Percentiles rank a stretch among this genome's conserved stretches.
Evolutionary conservation across 92 coral and sea anemone species (phyloP).

Genomic region (Pocillopora grandis): DNA sequence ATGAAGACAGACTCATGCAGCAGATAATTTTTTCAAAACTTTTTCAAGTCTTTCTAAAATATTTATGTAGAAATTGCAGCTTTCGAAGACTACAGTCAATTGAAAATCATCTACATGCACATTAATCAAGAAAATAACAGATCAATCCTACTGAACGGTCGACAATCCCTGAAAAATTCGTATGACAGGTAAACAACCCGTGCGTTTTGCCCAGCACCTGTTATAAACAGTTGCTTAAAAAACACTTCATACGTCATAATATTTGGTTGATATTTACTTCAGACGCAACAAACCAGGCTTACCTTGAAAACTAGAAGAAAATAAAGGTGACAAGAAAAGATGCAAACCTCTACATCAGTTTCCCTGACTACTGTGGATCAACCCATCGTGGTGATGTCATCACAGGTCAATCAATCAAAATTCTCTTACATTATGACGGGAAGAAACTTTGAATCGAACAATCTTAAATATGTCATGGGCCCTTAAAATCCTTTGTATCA

Average conservation of each 20-base stretch:
- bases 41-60: too few species aligned
- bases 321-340: background rate
- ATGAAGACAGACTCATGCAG: too few species aligned
- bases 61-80: too few species aligned
- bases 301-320: background rate
- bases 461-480: too few species aligned
- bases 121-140: background rate
- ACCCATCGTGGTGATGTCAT: slow-evolving; percentile 3
- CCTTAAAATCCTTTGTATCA: too few species aligned
- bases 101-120: too few species aligned
- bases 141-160: background rate
- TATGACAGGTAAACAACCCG: slow-evolving; percentile 7
- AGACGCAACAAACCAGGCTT: slow-evolving; percentile 8
- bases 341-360: background rate
- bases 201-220: slow-evolving; percentile 3
- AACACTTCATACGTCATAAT: too few species aligned
- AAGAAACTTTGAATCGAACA: too few species aligned
- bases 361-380: background rate
- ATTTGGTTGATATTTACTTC: background rate
- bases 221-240: background rate
- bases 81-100: too few species aligned
- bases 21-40: too few species aligned
- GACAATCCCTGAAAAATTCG: background rate
- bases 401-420: background rate
- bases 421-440: too few species aligned